These are phyloP conservation scores for Morpho achilles DNA, from an alignment of 2,888 invertebrate genomes.

Conservation along the genomic window DNA sequence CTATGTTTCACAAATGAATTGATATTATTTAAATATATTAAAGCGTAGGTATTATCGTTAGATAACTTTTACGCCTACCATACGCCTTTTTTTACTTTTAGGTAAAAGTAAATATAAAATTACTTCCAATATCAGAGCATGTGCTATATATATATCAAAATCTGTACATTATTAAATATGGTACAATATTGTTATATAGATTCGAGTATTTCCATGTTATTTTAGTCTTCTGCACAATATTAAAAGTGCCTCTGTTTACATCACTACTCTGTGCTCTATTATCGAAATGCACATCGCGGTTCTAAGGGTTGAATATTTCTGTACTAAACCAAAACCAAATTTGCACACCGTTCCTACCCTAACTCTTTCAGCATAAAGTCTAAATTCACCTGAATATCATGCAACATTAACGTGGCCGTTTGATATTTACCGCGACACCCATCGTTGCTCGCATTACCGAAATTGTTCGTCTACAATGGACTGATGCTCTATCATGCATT, in stretches of 20 bases:
- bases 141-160: too few species aligned
- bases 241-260: not conserved
- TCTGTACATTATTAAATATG: too few species aligned
- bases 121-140: too few species aligned
- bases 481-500: conserved; percentile 14
- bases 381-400: conserved; percentile 11
- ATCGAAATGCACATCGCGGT: conserved; percentile 74
- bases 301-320: conserved; percentile 71
- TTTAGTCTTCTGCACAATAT: not conserved
- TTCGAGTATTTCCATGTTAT: not conserved
- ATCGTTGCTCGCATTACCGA: conserved; percentile 51
- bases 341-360: conserved; percentile 14
- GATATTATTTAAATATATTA: too few species aligned
- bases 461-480: conserved; percentile 50
- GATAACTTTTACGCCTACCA: too few species aligned
- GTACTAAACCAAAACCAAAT: conserved; percentile 25
- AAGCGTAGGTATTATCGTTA: too few species aligned
- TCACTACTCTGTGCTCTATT: conserved; percentile 53
- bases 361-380: conserved; percentile 24
- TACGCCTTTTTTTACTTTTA: too few species aligned
- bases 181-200: too few species aligned
- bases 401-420: conserved; percentile 22
- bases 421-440: conserved; percentile 45
- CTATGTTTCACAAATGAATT: too few species aligned
- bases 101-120: too few species aligned